Percentiles rank a stretch among this genome's conserved stretches.
Evolutionary conservation across 2,797 vertebrate genomes (phyloP).

Genomic region (Petrocephalus schoutedeni): DNA sequence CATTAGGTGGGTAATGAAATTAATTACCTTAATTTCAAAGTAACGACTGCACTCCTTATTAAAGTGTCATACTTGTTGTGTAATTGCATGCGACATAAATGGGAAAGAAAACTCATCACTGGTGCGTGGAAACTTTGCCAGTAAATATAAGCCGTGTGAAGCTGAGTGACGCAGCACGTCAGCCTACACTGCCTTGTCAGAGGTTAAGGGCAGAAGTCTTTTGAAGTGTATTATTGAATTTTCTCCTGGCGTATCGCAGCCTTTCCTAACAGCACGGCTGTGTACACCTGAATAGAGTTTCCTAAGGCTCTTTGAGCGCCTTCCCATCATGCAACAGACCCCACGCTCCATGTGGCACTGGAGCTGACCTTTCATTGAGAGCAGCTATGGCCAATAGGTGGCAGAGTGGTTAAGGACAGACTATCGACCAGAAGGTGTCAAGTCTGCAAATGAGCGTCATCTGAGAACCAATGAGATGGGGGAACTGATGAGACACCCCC

Average conservation of each 20-base stretch:
- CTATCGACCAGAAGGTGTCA: not conserved
- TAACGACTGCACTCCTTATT: constrained; percentile 16
- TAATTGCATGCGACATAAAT: constrained; percentile 8
- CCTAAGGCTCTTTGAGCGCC: not conserved
- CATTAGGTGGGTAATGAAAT: constrained; percentile 8
- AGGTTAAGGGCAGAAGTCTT: constrained; percentile 24
- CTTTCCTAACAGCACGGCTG: not conserved
- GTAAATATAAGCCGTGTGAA: not conserved
- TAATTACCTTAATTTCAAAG: constrained; percentile 22
- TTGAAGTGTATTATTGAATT: not conserved
- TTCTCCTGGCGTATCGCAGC: not conserved
- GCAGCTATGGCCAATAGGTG: not conserved
- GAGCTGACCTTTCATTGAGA: not conserved
- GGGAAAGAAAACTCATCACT: constrained; percentile 12
- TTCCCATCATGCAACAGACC: not conserved
- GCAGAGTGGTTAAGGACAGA: not conserved
- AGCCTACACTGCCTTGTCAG: not conserved
- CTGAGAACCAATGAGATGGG: not conserved
- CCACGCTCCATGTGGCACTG: not conserved
- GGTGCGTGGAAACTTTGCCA: constrained; percentile 14
- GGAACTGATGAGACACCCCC: not conserved
- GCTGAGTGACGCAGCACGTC: not conserved
- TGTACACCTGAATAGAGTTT: not conserved
- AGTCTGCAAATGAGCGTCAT: not conserved
- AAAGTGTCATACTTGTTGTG: constrained; percentile 14